Conservation (phyloP, 1,140 invertebrate genomes). For the Cotesia glomerata region DNA sequence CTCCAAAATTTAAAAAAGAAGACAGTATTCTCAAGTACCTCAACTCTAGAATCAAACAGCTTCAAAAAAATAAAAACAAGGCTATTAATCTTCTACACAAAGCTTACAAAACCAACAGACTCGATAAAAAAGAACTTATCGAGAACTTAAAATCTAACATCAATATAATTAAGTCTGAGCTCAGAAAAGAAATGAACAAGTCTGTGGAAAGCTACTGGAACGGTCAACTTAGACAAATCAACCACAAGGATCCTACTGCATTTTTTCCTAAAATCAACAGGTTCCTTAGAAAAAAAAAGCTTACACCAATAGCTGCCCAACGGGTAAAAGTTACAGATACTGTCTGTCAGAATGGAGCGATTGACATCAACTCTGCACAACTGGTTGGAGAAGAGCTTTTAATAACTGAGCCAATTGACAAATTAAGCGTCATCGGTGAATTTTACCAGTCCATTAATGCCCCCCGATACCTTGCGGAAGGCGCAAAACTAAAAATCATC, state of each 20-base stretch:
- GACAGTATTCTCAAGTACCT: constrained; percentile 7
- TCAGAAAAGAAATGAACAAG: no score
- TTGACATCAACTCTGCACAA: no score
- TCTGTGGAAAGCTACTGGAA: no score
- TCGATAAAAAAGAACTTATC: neutral
- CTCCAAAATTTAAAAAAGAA: neutral
- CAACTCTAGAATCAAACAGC: constrained; percentile 13
- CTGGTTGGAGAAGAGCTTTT: neutral
- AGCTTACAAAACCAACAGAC: neutral
- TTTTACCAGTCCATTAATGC: constrained; percentile 9
- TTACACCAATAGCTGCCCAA: no score
- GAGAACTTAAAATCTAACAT: neutral
- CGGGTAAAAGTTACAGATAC: no score
- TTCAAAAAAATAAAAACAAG: constrained; percentile 7
- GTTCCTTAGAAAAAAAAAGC: no score
- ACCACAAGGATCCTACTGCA: no score
- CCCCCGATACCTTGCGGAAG: neutral
- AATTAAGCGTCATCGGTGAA: constrained; percentile 10
- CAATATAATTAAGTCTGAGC: no score
- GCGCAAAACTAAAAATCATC: neutral
- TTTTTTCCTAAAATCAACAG: no score
- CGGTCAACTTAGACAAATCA: no score
- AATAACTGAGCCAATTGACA: constrained; percentile 11
- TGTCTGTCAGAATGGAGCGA: no score
- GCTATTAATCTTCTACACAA: neutral